Evolutionary conservation across 2,888 invertebrate genomes (phyloP).

Genomic region (Tineola bisselliella): DNA sequence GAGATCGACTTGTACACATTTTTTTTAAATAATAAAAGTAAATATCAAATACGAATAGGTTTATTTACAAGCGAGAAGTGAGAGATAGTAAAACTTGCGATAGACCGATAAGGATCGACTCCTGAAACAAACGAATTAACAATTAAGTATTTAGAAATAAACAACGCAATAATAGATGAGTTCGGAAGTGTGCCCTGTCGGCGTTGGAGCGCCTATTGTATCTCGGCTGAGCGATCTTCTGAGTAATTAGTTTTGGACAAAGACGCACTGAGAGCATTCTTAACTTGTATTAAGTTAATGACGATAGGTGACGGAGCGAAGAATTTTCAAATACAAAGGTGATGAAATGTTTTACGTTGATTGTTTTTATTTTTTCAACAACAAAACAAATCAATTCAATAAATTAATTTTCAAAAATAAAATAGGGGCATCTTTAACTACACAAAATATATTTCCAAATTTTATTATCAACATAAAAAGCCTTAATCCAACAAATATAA

Average conservation of each 20-base stretch:
- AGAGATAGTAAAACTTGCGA: too few relatives aligned
- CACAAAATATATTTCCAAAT: neutral
- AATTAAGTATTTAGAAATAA: too few relatives aligned
- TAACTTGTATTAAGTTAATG: neutral
- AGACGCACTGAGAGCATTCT: constrained; percentile 1
- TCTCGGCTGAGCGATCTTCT: neutral
- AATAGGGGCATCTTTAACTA: neutral
- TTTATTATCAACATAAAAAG: neutral
- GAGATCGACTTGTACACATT: too few relatives aligned
- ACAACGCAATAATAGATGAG: neutral
- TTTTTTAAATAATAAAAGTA: too few relatives aligned
- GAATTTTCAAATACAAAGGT: neutral
- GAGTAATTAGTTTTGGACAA: constrained; percentile 13
- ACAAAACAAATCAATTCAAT: neutral
- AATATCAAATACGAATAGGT: too few relatives aligned
- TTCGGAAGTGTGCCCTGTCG: neutral
- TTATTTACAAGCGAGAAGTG: too few relatives aligned
- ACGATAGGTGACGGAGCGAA: neutral
- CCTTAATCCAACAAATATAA: neutral
- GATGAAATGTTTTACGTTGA: neutral
- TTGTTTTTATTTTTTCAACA: neutral
- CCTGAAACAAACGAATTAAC: too few relatives aligned
- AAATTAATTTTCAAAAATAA: neutral
- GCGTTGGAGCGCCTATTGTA: neutral
- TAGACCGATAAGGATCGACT: too few relatives aligned